Evolutionary conservation across 2,797 vertebrate genomes (phyloP), one percentile per base, ranked within the genome.

Genomic region (Trachurus trachurus): DNA sequence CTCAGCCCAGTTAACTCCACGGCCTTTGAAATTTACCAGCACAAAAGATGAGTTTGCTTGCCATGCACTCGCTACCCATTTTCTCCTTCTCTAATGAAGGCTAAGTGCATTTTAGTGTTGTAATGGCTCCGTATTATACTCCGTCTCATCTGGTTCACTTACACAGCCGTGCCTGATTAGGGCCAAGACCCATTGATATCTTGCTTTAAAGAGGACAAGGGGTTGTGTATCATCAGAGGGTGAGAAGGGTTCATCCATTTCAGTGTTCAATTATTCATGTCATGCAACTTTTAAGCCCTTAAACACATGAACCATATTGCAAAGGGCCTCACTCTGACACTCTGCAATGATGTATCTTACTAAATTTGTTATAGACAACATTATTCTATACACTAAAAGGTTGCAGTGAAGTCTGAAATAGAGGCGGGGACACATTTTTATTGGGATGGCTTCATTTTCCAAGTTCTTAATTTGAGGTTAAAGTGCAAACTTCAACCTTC

Each of bases 61-160:
- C 68, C 1, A 56, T 75, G 63, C 49, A 75, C 50, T 73, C 71
- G 74, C 84, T 78, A 82, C 67, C 50, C 53, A 68, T 62, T 83
- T 87, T 75, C 78, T 66, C 39, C 54, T 59, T 39, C 45, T 71
- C 64, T 87, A 88, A 87, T 89, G 77, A 91, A 86, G 76, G 66
- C 80, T 90, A 90, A 91, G 88, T 90, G 83, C 56, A 2, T 87
- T 90, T 90, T 74, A 81, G 75, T 89, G 84, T 90, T 89, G 34
- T 87, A 90, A 90, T 91, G 88, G 74, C 54, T 80, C 70, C 71
- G 57, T 64, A 74, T 88, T 81, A 79, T 61, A 74, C 68, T 50
- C 49, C 19, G 54, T 82, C 79, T 92, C 52, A 82, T 84, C 54
- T 2, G 7, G 47, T 82, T 83, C 74, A 42, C 82, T 87, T 81